Conservation (phyloP, 2,888 invertebrate species). For the Yponomeuta malinellus region DNA sequence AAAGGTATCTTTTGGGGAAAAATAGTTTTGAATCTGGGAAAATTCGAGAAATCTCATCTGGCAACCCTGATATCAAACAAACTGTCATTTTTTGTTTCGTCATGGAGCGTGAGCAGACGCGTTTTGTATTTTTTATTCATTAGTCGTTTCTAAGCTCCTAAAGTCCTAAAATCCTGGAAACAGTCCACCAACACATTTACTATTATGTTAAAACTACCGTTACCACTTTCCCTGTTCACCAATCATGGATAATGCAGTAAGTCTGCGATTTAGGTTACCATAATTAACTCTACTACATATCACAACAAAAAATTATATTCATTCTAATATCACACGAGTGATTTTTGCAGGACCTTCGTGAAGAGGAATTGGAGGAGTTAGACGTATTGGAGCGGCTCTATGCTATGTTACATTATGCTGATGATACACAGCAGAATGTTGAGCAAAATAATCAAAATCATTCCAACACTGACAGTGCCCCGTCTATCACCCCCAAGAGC, state of each 20-base stretch:
- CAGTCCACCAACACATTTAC: conserved; percentile 47
- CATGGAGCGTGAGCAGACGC: conserved; percentile 61
- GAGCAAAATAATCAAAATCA: conserved; percentile 31
- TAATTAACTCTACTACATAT: conserved; percentile 52
- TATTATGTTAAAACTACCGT: conserved; percentile 66
- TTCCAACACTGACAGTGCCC: conserved; percentile 29
- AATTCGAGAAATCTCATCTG: no score
- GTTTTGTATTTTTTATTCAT: conserved; percentile 27
- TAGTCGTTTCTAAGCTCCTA: conserved; percentile 61
- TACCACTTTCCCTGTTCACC: conserved; percentile 56
- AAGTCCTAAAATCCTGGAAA: conserved; percentile 54
- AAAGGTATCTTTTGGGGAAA: neutral
- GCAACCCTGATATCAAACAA: no score
- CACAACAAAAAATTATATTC: conserved; percentile 29
- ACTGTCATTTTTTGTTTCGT: conserved; percentile 29
- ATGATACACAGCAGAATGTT: conserved; percentile 50
- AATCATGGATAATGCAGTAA: conserved; percentile 67
- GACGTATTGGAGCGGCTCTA: conserved; percentile 43
- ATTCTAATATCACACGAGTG: conserved; percentile 18
- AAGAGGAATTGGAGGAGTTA: conserved; percentile 59
- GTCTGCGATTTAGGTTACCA: conserved; percentile 41
- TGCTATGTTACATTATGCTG: conserved; percentile 67
- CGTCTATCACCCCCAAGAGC: conserved; percentile 43
- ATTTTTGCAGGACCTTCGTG: conserved; percentile 64
- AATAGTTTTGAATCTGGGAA: no score